Percentiles rank a stretch among this genome's conserved stretches.
Evolutionary conservation across 2,797 vertebrate genomes (phyloP).

Genomic region (Cuculus canorus): DNA sequence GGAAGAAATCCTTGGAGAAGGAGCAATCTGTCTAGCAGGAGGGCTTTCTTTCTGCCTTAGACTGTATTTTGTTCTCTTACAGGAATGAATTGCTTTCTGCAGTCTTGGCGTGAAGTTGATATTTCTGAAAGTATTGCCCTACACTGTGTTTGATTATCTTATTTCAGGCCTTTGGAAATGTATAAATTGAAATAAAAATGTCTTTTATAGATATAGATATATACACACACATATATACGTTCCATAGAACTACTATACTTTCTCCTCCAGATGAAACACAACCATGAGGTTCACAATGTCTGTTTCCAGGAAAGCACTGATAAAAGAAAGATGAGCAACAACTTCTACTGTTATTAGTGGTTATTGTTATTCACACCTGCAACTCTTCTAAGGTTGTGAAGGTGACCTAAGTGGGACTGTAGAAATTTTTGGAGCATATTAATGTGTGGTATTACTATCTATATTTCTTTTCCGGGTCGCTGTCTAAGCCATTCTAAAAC

Average conservation of each 20-base stretch:
- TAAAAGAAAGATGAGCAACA: too few relatives aligned
- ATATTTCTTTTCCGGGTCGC: slow-evolving; percentile 53
- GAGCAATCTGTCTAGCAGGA: background rate
- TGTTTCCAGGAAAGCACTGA: too few relatives aligned
- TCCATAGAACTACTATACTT: too few relatives aligned
- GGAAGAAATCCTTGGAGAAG: background rate
- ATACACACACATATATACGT: too few relatives aligned
- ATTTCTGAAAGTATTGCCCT: background rate
- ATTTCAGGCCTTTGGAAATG: too few relatives aligned
- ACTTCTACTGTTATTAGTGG: background rate
- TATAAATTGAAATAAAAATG: too few relatives aligned
- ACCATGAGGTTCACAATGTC: too few relatives aligned
- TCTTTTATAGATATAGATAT: too few relatives aligned
- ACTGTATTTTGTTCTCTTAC: background rate
- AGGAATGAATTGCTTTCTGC: background rate
- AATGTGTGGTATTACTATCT: background rate
- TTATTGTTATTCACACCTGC: slow-evolving; percentile 15
- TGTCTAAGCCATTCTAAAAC: slow-evolving; percentile 44
- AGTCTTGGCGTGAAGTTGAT: background rate
- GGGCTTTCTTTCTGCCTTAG: background rate
- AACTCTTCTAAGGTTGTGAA: slow-evolving; percentile 1
- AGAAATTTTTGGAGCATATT: slow-evolving; percentile 30
- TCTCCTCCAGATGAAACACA: too few relatives aligned
- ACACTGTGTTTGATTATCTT: too few relatives aligned
- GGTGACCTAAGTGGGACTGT: slow-evolving; percentile 1